Evolutionary conservation across 2,888 invertebrate species (phyloP).

Genomic region (Ryuthela nishihirai): DNA sequence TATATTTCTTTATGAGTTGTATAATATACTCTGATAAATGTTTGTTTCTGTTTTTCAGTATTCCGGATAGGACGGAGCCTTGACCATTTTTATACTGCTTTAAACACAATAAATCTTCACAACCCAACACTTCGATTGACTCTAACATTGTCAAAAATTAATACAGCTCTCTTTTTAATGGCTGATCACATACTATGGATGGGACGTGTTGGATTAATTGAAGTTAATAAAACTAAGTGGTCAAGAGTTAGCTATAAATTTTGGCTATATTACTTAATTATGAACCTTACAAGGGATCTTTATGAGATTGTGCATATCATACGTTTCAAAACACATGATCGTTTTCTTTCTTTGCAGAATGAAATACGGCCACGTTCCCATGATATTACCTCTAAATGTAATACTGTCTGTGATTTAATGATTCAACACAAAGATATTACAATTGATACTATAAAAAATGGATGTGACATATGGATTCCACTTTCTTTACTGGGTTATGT

Average conservation of each 20-base stretch:
- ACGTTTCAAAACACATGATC: too few relatives aligned
- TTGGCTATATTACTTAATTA: slow-evolving; percentile 76
- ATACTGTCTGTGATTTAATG: slow-evolving; percentile 19
- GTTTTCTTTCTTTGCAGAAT: slow-evolving; percentile 3
- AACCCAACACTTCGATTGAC: slow-evolving; percentile 67
- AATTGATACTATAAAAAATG: slow-evolving; percentile 78
- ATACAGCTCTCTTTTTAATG: slow-evolving; percentile 71
- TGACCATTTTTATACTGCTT: slow-evolving; percentile 71
- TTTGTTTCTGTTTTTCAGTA: slow-evolving; percentile 61
- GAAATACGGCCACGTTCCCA: slow-evolving; percentile 36
- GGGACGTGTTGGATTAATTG: slow-evolving; percentile 54
- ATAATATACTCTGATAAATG: too few relatives aligned
- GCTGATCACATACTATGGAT: slow-evolving; percentile 86
- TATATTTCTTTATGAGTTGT: too few relatives aligned
- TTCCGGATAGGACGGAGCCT: slow-evolving; percentile 78
- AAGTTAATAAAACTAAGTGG: slow-evolving; percentile 72
- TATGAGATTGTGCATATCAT: slow-evolving; percentile 65
- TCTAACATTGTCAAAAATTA: slow-evolving; percentile 71
- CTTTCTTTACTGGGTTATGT: slow-evolving; percentile 73
- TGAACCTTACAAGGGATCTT: slow-evolving; percentile 76
- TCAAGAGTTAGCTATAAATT: slow-evolving; percentile 60
- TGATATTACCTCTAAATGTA: slow-evolving; percentile 15
- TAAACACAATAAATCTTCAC: slow-evolving; percentile 67
- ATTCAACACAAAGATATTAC: slow-evolving; percentile 62
- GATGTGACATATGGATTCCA: slow-evolving; percentile 82